These are phyloP conservation scores for Ranitomeya variabilis DNA, from an alignment of 2,113 vertebrate genomes.

Conservation along the genomic window DNA sequence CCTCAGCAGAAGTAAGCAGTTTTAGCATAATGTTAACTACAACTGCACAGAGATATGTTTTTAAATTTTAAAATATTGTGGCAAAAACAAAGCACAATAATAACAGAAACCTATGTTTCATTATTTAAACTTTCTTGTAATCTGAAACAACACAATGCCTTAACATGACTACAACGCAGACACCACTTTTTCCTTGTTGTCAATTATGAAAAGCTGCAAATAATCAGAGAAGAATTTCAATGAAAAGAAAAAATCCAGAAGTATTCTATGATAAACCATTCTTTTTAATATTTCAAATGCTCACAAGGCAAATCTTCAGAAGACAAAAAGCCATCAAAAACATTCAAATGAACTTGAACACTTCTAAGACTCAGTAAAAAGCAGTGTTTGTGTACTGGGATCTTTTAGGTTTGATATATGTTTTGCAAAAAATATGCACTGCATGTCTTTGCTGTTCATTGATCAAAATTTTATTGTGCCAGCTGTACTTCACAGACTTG, in stretches of 20 bases:
- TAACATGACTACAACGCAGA: neutral
- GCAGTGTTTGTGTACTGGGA: conserved; percentile 72
- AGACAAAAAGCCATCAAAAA: conserved; percentile 54
- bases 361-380: conserved; percentile 64
- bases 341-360: conserved; percentile 70
- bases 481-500: conserved; percentile 79
- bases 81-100: neutral
- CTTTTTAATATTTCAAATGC: conserved; percentile 62
- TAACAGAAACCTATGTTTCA: neutral
- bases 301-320: conserved; percentile 21
- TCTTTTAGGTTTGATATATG: conserved; percentile 73
- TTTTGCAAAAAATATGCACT: conserved; percentile 74
- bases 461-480: conserved; percentile 82
- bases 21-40: too few species aligned
- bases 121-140: neutral
- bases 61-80: too few species aligned
- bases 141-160: neutral
- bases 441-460: conserved; percentile 74
- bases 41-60: too few species aligned
- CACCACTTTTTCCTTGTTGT: neutral
- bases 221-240: conserved; percentile 17
- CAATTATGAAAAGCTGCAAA: neutral
- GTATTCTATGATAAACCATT: conserved; percentile 38
- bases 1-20: too few species aligned
- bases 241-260: neutral